Conservation (phyloP, 1,140 invertebrate species). For the Monochamus saltuarius region DNA sequence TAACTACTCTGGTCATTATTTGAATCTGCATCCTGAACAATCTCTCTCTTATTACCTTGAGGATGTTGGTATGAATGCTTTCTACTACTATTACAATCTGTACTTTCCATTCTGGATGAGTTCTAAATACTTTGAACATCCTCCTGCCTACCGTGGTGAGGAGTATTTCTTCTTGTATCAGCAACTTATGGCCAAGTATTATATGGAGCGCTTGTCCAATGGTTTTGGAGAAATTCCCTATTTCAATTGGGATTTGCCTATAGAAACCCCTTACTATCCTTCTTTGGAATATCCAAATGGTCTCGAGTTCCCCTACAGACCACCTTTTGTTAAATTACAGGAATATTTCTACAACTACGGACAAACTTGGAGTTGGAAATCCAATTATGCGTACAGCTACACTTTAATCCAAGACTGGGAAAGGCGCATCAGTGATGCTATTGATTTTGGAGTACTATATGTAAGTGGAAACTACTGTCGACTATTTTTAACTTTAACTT, state of each 20-base stretch:
- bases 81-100: constrained; percentile 66
- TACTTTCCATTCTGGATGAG: constrained; percentile 66
- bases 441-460: constrained; percentile 61
- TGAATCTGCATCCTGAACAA: constrained; percentile 53
- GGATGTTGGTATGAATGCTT: constrained; percentile 68
- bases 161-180: constrained; percentile 62
- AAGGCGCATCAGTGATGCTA: constrained; percentile 61
- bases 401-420: constrained; percentile 56
- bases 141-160: constrained; percentile 62
- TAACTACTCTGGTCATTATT: constrained; percentile 57
- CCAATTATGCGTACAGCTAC: constrained; percentile 30
- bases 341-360: constrained; percentile 44
- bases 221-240: constrained; percentile 61
- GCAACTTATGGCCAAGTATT: constrained; percentile 64
- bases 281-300: constrained; percentile 67
- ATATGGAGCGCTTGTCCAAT: constrained; percentile 68
- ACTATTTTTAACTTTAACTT: neutral
- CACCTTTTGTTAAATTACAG: constrained; percentile 51
- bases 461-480: constrained; percentile 44
- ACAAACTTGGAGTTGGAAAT: constrained; percentile 25
- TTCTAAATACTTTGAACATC: constrained; percentile 53
- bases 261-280: constrained; percentile 65
- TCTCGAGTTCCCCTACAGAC: constrained; percentile 63
- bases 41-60: constrained; percentile 73
- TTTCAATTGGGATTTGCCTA: constrained; percentile 57